These are phyloP conservation scores for Fragum sueziense DNA, from an alignment of 2,888 invertebrate species.

Conservation along the genomic window DNA sequence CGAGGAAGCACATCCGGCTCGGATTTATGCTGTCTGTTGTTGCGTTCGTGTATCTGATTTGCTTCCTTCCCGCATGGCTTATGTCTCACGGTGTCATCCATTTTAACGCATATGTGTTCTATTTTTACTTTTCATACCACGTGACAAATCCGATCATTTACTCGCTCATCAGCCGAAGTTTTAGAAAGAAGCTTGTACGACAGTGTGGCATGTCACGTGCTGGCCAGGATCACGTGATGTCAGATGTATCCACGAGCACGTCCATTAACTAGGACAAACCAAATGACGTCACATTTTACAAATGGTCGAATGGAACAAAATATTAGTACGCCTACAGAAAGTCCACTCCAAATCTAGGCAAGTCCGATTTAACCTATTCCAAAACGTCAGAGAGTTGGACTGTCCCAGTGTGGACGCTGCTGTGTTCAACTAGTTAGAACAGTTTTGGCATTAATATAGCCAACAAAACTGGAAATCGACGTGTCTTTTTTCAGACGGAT, in stretches of 20 bases:
- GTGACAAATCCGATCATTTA: slow-evolving; percentile 82
- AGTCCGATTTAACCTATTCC: too few relatives aligned
- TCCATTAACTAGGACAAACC: background rate
- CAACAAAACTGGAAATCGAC: too few relatives aligned
- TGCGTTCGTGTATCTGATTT: slow-evolving; percentile 80
- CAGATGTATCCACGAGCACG: background rate
- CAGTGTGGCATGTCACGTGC: background rate
- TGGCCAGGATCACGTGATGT: background rate
- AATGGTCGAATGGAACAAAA: too few relatives aligned
- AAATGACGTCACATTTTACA: too few relatives aligned
- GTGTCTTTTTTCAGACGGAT: too few relatives aligned
- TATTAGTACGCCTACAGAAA: too few relatives aligned
- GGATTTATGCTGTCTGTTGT: slow-evolving; percentile 81
- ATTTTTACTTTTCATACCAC: slow-evolving; percentile 81
- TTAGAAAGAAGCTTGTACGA: slow-evolving; percentile 62
- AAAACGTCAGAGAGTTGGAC: too few relatives aligned
- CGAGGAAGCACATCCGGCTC: slow-evolving; percentile 62
- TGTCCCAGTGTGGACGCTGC: too few relatives aligned
- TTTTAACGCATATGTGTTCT: slow-evolving; percentile 78
- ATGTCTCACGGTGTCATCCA: slow-evolving; percentile 75
- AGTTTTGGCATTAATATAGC: too few relatives aligned
- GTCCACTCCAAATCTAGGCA: too few relatives aligned
- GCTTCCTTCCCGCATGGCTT: slow-evolving; percentile 81
- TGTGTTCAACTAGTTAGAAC: too few relatives aligned
- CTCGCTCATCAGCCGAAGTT: slow-evolving; percentile 81